Base-by-base conservation (phyloP, 1,140 invertebrate species). In the Euglossa dilemma region DNA sequence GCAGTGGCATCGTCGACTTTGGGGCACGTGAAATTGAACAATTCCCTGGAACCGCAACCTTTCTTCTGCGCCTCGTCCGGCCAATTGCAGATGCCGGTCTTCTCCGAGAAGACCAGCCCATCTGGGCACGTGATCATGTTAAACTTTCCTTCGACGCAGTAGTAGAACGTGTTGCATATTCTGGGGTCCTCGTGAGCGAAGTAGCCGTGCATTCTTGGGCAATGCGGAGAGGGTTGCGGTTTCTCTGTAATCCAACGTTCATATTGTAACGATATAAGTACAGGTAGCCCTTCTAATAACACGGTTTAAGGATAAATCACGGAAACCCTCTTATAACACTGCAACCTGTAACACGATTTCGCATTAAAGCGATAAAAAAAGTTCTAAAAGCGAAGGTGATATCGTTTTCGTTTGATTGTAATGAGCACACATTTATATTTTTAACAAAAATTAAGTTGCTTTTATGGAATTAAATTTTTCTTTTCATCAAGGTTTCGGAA, bases 21-120 rank as follows among this genome's bases (percentile, higher is more conserved):
- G 0, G 98, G 98, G 87, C 98, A 98, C 14, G 96, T 95, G 93
- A 98, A 98, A 87, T 97, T 95, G 94, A 98, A 98, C 2, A 98
- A 95, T 57, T 98, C 97, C 96, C 96, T 95, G 12, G 97, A 97
- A 25, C 97, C 97, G 92, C 97, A 98, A 18, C 97, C 97, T 90
- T 96, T 96, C 92, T 97, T 97, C 91, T 98, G 97, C 6, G 97
- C 97, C 91, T 98, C 97, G 94, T 98, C 98, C 1, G 97, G 96
- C 98, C 98, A 98, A 20, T 97, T 98, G 92, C 98, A 98, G 83
- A 98, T 98, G 64, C 98, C 97, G 63, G 97, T 97, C 89, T 97
- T 97, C 85, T 97, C 97, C 85, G 97, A 98, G 94, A 98, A 98
- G 5, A 98, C 97, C 50, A 99, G 94, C 1, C 98, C 98, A 56